A percentile compares a stretch with the other conserved stretches of the same genome.
phyloP scores from a whole-genome alignment of 2,888 invertebrate genomes.

The Myopa tessellatipennis region DNA sequence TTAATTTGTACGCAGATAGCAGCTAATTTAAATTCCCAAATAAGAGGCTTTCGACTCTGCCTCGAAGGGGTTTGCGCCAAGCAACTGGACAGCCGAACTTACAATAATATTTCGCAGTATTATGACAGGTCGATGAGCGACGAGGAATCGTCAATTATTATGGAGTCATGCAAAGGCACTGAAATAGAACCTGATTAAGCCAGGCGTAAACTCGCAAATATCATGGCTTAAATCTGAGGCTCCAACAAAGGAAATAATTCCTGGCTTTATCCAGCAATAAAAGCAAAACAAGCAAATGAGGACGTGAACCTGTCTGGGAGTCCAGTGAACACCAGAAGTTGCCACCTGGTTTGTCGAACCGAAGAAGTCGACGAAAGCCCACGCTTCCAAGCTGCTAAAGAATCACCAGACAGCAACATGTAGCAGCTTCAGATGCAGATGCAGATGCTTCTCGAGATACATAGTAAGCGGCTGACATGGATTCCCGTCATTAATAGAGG shows the following conservation, averaged over 20 bases:
- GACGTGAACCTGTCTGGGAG: background rate
- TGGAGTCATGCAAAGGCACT: constrained; percentile 11
- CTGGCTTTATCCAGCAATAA: background rate
- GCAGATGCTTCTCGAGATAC: background rate
- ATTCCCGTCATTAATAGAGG: background rate
- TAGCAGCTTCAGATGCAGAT: constrained; percentile 6
- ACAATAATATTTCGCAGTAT: constrained; percentile 5
- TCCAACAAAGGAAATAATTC: background rate
- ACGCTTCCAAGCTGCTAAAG: background rate
- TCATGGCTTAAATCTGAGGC: constrained; percentile 3
- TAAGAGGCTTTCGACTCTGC: constrained; percentile 31
- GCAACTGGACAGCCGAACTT: background rate
- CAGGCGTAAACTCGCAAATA: background rate
- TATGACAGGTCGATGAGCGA: constrained; percentile 31
- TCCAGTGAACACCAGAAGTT: background rate
- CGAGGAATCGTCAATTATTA: constrained; percentile 2
- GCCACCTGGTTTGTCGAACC: background rate
- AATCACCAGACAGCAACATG: constrained; percentile 3
- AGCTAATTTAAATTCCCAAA: constrained; percentile 30
- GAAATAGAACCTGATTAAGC: constrained; percentile 15
- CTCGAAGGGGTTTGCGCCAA: constrained; percentile 1
- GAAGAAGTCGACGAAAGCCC: constrained; percentile 7
- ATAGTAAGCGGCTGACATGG: background rate
- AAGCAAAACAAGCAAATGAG: background rate
- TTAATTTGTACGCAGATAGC: constrained; percentile 34